These are phyloP conservation scores for Cotesia congregata DNA, from an alignment of 2,888 invertebrate genomes.

Conservation along the genomic window DNA sequence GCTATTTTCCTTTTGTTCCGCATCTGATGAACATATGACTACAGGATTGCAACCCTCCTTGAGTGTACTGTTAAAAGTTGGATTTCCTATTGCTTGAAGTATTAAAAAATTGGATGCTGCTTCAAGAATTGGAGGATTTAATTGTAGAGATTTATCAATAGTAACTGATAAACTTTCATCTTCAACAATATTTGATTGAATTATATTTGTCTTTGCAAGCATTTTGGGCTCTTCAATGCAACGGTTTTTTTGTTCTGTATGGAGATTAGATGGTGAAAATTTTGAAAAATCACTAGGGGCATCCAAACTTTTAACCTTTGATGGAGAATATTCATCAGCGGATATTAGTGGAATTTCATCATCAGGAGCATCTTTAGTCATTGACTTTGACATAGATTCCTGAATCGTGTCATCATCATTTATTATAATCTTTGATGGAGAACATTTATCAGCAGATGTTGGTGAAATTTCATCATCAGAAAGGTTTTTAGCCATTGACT, in stretches of 20 bases:
- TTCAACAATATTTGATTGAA: not conserved
- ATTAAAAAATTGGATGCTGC: not conserved
- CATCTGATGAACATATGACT: not conserved
- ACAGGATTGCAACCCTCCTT: not conserved
- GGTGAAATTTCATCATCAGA: not conserved
- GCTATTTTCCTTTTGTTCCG: not conserved
- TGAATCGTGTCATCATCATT: no score
- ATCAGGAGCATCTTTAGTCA: no score
- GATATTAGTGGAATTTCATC: no score
- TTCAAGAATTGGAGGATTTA: not conserved
- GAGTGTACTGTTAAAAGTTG: constrained; percentile 8
- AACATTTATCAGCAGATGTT: no score
- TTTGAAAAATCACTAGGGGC: no score
- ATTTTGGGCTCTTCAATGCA: not conserved
- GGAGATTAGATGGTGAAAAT: no score
- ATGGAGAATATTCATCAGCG: not conserved
- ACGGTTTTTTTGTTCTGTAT: no score
- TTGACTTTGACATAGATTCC: no score
- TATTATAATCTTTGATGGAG: no score
- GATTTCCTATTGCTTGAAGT: constrained; percentile 1
- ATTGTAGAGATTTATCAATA: constrained; percentile 1
- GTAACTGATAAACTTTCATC: constrained; percentile 4
- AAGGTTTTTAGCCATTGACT: not conserved
- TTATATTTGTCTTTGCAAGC: not conserved
- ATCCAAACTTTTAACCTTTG: not conserved